These are phyloP conservation scores for Lagocephalus sceleratus DNA, from an alignment of 2,797 vertebrate genomes.

Conservation along the genomic window DNA sequence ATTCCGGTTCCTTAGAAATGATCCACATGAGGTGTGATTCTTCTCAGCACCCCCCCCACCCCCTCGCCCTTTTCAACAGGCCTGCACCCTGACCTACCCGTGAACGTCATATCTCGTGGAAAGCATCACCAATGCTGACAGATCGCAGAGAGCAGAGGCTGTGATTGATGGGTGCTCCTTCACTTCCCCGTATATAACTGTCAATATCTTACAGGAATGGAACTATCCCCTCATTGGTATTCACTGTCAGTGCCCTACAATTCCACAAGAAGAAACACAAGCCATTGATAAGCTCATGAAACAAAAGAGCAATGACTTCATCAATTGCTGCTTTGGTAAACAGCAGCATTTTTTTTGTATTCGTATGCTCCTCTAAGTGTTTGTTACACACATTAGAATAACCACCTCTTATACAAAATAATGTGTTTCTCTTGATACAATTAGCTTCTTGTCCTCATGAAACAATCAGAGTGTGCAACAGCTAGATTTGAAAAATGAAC, in stretches of 20 bases:
- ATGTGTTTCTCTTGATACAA: too few species aligned
- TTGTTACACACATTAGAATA: too few species aligned
- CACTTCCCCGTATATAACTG: background rate
- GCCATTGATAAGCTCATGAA: too few species aligned
- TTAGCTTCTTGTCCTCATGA: too few species aligned
- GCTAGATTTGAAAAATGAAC: too few species aligned
- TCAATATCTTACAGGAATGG: background rate
- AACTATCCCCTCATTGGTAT: background rate
- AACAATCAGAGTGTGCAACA: too few species aligned
- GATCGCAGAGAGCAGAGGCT: background rate
- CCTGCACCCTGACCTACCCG: slow-evolving; percentile 27
- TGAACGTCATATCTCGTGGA: slow-evolving; percentile 12
- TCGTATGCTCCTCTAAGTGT: too few species aligned
- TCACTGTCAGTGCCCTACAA: background rate
- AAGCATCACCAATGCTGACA: slow-evolving; percentile 12
- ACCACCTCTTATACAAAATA: too few species aligned
- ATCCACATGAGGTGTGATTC: slow-evolving; percentile 56
- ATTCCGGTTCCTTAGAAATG: slow-evolving; percentile 41
- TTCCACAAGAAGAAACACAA: too few species aligned
- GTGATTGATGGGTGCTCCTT: background rate
- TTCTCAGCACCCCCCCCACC: slow-evolving; percentile 10
- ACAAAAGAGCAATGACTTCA: too few species aligned
- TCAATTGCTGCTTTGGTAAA: too few species aligned
- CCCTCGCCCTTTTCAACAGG: slow-evolving; percentile 14
- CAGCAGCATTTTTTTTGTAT: too few species aligned